Evolutionary conservation across 64 coral and sea anemone species (phyloP).

Genomic region (Trachythela sp.): DNA sequence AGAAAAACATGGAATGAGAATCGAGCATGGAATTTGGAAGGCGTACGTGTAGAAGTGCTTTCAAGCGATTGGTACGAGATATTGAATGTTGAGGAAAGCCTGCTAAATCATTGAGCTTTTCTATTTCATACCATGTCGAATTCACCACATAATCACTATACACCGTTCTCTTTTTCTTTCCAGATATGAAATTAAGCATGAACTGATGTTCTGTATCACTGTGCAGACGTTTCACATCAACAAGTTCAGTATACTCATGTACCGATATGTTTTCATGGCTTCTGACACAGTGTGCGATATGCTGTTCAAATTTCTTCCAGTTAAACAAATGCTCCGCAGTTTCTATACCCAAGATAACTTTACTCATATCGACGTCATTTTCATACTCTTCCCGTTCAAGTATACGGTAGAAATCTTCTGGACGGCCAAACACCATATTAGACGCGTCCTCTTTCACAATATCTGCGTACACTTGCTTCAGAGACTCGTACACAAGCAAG

Average conservation of each 20-base stretch:
- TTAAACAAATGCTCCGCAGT: slow-evolving; percentile 62
- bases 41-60: slow-evolving; percentile 51
- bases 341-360: slow-evolving; percentile 56
- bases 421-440: slow-evolving; percentile 56
- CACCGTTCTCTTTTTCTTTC: neutral
- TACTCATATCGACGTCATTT: slow-evolving; percentile 28
- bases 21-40: slow-evolving; percentile 39
- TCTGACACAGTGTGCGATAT: slow-evolving; percentile 29
- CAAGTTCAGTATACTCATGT: neutral
- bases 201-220: neutral
- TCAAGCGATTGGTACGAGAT: slow-evolving; percentile 41
- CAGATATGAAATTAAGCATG: neutral
- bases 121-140: slow-evolving; percentile 61
- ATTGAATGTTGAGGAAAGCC: neutral
- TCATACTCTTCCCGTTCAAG: slow-evolving; percentile 42
- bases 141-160: slow-evolving; percentile 35
- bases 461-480: slow-evolving; percentile 56
- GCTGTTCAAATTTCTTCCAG: slow-evolving; percentile 46
- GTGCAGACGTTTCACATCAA: slow-evolving; percentile 26
- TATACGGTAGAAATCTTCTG: slow-evolving; percentile 60
- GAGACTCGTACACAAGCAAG: slow-evolving; percentile 43
- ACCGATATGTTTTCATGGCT: neutral
- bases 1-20: slow-evolving; percentile 73
- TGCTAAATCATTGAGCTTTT: slow-evolving; percentile 41
- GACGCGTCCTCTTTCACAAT: slow-evolving; percentile 43